Base-by-base conservation (phyloP, 2,888 invertebrate genomes). In the Oscheius onirici region DNA sequence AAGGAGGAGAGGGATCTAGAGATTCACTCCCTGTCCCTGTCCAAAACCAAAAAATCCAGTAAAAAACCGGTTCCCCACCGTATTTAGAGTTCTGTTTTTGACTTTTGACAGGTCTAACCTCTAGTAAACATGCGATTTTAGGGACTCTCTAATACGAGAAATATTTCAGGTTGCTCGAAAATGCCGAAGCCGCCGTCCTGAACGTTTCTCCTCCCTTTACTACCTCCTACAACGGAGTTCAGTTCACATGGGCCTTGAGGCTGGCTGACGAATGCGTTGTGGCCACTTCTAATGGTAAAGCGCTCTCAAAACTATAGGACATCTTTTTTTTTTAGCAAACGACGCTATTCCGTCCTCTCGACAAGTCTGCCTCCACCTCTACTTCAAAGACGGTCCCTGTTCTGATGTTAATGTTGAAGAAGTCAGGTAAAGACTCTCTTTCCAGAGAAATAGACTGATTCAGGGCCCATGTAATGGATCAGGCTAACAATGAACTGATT, bases 141-240 rank as follows among this genome's bases (percentile, higher is more conserved):
- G 34, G 34, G 34, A 34, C 0, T 34, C n/a, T n/a, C n/a, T n/a
- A n/a, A n/a, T n/a, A n/a, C n/a, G n/a, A 34, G 5, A 52, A 13
- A 17, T 22, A 15, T 77, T 80, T 11, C 76, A 85, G 85, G 74
- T 71, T 81, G 73, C 79, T 86, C 49, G 82, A 77, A 34, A 74
- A 75, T 20, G 78, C 76, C n/a, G 86, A 86, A 61, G 73, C 76
- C 15, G 78, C 83, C 17, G 77, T 86, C 55, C 73, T 86, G 52
- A 83, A 84, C 54, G 84, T 86, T 51, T 86, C 86, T n/a, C 79
- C 79, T 15, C 81, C 86, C 20, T 86, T 86, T 73, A 83, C 84
- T 28, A 86, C 86, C 0, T 82, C 84, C 10, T 82, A 75, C 76
- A 86, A 86, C 66, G 85, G 85, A 57, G 84, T 85, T 52, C 84